A percentile compares a stretch with the other conserved stretches of the same genome.
phyloP scores from a whole-genome alignment of 2,797 vertebrate species.

The Tenualosa ilisha region DNA sequence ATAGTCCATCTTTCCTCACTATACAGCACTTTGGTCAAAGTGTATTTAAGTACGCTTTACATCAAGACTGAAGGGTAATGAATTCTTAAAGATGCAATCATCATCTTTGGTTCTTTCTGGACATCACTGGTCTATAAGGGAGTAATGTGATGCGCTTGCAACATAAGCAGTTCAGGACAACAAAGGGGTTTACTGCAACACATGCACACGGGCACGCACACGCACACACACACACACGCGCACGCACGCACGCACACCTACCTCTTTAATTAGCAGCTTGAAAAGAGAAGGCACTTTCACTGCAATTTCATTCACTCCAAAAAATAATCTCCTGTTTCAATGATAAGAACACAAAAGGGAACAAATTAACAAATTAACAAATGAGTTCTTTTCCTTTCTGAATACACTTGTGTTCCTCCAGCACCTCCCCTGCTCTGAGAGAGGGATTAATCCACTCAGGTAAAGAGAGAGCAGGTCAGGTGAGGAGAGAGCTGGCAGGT shows the following conservation, averaged over 20 bases:
- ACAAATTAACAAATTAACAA: neutral
- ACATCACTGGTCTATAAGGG: neutral
- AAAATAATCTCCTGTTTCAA: constrained; percentile 87
- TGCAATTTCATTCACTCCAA: constrained; percentile 95
- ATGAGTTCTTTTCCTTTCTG: too few relatives aligned
- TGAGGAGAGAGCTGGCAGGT: neutral
- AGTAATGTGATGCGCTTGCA: neutral
- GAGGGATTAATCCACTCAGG: neutral
- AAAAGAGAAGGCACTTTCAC: constrained; percentile 99
- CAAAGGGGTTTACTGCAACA: neutral
- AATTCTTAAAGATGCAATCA: neutral
- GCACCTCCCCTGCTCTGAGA: neutral
- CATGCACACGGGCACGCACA: neutral
- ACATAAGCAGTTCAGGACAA: neutral
- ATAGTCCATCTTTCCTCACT: neutral
- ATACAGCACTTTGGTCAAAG: neutral
- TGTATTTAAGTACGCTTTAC: neutral
- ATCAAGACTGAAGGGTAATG: neutral
- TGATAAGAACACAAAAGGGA: constrained; percentile 34
- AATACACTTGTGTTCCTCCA: neutral
- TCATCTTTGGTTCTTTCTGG: neutral
- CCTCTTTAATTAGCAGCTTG: constrained; percentile 99
- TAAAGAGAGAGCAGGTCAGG: neutral
- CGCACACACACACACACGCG: neutral
- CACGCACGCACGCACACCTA: constrained; percentile 59